phyloP scores from a whole-genome alignment of 2,888 invertebrate genomes.

The Glyphotaelius pellucidus region DNA sequence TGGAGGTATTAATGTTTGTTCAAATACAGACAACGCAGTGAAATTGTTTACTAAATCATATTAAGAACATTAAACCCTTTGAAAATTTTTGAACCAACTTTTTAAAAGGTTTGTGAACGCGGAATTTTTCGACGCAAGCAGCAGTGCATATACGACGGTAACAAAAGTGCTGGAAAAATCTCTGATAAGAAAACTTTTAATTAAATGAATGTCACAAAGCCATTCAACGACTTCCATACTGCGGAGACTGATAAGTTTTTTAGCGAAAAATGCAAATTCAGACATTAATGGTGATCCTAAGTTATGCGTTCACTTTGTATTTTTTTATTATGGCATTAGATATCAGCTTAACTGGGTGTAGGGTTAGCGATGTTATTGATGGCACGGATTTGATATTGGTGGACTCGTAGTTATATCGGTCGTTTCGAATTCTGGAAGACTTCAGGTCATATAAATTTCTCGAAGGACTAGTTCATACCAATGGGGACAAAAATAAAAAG shows the following conservation, averaged over 20 bases:
- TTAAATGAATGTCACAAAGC: constrained; percentile 53
- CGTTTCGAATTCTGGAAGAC: background rate
- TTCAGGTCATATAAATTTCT: background rate
- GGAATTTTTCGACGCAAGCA: background rate
- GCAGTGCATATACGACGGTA: background rate
- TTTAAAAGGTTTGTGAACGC: background rate
- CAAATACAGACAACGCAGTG: background rate
- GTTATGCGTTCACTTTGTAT: background rate
- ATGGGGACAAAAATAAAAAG: background rate
- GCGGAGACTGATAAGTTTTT: constrained; percentile 41
- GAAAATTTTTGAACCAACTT: background rate
- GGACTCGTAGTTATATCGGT: too few relatives aligned
- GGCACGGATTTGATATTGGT: background rate
- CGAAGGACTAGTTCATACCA: background rate
- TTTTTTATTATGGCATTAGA: background rate
- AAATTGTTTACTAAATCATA: background rate
- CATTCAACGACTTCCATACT: constrained; percentile 41
- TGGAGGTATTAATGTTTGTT: background rate
- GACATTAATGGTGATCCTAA: constrained; percentile 46
- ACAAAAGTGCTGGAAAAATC: constrained; percentile 14
- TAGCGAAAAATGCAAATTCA: constrained; percentile 10
- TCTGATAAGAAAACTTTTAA: constrained; percentile 62
- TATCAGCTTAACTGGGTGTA: background rate
- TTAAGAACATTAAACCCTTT: background rate
- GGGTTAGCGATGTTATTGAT: background rate